These are phyloP conservation scores for Knipowitschia caucasica DNA, from an alignment of 2,797 vertebrate species.

Conservation along the genomic window DNA sequence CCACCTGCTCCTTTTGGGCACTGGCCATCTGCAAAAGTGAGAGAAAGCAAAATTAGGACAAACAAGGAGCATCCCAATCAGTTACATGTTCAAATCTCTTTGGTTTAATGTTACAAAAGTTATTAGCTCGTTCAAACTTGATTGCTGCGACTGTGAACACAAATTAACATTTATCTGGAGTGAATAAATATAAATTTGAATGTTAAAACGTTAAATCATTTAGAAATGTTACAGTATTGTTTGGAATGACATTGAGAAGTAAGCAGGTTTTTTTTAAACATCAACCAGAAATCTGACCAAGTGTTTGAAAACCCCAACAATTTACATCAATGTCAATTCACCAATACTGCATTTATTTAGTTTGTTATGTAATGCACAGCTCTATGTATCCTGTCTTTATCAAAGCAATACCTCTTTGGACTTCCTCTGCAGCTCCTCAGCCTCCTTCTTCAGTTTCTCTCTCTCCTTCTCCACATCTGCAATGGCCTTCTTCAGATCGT, in stretches of 20 bases:
- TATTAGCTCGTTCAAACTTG: no score
- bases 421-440: slow-evolving; percentile 84
- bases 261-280: no score
- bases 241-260: slow-evolving; percentile 38
- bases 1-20: slow-evolving; percentile 85
- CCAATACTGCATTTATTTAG: slow-evolving; percentile 23
- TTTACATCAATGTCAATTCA: slow-evolving; percentile 36
- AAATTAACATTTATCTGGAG: background rate
- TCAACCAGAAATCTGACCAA: background rate
- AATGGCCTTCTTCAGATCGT: slow-evolving; percentile 82
- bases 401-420: slow-evolving; percentile 87
- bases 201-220: background rate
- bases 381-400: slow-evolving; percentile 1
- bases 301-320: slow-evolving; percentile 37
- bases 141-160: no score
- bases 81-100: no score
- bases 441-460: slow-evolving; percentile 85
- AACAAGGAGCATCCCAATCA: no score
- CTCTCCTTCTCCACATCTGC: slow-evolving; percentile 84
- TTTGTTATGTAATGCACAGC: slow-evolving; percentile 14
- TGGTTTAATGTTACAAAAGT: background rate
- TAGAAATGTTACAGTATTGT: slow-evolving; percentile 1
- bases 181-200: background rate
- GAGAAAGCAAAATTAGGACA: slow-evolving; percentile 7
- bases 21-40: slow-evolving; percentile 79